Conservation (phyloP, 2,113 vertebrate genomes). For the Carassius auratus region DNA sequence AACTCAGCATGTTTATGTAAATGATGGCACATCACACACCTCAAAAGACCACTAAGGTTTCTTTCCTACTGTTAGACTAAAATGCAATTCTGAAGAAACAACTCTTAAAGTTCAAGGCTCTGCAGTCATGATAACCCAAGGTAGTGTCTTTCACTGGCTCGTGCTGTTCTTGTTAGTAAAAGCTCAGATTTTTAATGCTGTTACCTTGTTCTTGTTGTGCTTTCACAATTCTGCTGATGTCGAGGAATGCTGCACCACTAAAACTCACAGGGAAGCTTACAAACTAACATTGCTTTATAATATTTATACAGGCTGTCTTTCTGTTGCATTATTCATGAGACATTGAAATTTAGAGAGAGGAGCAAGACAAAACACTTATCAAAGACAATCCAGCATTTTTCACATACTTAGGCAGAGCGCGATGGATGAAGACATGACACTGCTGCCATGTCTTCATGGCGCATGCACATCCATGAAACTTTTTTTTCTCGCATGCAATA, state of each 20-base stretch:
- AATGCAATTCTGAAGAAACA: conserved; percentile 32
- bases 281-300: conserved; percentile 17
- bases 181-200: conserved; percentile 19
- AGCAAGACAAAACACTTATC: conserved; percentile 25
- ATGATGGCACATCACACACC: conserved; percentile 55
- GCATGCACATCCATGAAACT: neutral
- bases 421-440: neutral
- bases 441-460: neutral
- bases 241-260: neutral
- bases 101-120: conserved; percentile 6
- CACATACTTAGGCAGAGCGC: neutral
- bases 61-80: conserved; percentile 9
- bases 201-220: neutral
- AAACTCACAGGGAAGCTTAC: conserved; percentile 30
- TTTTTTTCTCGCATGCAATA: too few relatives aligned
- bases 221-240: conserved; percentile 22
- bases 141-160: conserved; percentile 4
- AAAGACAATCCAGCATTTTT: neutral
- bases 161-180: conserved; percentile 45
- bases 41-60: conserved; percentile 53
- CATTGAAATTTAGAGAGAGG: neutral
- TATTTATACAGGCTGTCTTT: conserved; percentile 31
- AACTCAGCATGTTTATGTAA: conserved; percentile 71
- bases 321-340: conserved; percentile 43
- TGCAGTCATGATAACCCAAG: conserved; percentile 29